phyloP scores from a whole-genome alignment of 2,888 invertebrate genomes.

The Serripes groenlandicus region DNA sequence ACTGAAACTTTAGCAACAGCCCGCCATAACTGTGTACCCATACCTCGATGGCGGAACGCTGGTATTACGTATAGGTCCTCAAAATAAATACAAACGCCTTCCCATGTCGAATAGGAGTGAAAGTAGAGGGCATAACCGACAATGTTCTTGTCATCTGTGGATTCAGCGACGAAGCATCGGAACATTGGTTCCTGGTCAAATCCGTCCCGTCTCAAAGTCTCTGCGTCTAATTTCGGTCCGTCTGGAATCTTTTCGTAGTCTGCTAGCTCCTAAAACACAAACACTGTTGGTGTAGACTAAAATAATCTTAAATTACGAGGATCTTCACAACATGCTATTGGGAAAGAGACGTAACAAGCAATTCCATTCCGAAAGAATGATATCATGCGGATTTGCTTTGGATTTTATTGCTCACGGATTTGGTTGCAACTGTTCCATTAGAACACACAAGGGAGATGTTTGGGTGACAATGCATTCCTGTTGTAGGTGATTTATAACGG shows the following conservation, averaged over 20 bases:
- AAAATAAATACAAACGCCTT: slow-evolving; percentile 92
- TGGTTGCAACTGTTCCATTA: too few relatives aligned
- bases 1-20: slow-evolving; percentile 88
- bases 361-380: too few relatives aligned
- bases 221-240: slow-evolving; percentile 71
- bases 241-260: slow-evolving; percentile 74
- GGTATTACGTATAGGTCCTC: slow-evolving; percentile 95
- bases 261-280: slow-evolving; percentile 79
- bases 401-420: too few relatives aligned
- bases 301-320: too few relatives aligned
- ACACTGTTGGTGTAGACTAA: too few relatives aligned
- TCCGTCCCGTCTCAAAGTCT: slow-evolving; percentile 91
- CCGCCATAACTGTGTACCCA: slow-evolving; percentile 90
- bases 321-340: too few relatives aligned
- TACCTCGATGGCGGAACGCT: slow-evolving; percentile 89
- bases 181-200: slow-evolving; percentile 91
- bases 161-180: slow-evolving; percentile 91
- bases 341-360: too few relatives aligned
- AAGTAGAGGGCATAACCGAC: slow-evolving; percentile 94
- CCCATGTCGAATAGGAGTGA: slow-evolving; percentile 94
- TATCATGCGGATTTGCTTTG: too few relatives aligned
- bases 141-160: slow-evolving; percentile 79
- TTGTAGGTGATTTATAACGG: too few relatives aligned
- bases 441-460: too few relatives aligned
- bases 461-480: too few relatives aligned